Percentiles rank a stretch among this genome's conserved stretches.
phyloP scores from a whole-genome alignment of 2,113 vertebrate genomes.

The Syngnathus typhle region DNA sequence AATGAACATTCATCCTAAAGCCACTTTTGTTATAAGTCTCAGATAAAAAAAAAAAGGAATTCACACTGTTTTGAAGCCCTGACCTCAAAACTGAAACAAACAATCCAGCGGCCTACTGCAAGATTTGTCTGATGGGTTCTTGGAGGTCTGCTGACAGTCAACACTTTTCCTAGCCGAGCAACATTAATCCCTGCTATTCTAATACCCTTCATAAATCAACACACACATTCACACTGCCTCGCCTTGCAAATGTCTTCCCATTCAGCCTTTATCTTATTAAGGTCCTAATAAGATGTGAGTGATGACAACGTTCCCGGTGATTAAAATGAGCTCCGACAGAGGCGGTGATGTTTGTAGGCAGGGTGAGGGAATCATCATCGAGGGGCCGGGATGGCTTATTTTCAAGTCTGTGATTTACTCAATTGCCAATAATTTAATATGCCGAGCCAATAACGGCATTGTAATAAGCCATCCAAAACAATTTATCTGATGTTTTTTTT shows the following conservation, averaged over 20 bases:
- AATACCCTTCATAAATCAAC: conserved; percentile 40
- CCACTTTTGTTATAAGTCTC: too few species aligned
- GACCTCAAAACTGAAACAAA: too few species aligned
- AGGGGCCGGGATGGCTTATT: conserved; percentile 60
- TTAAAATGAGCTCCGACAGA: conserved; percentile 55
- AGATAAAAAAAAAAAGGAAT: too few species aligned
- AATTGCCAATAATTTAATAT: conserved; percentile 68
- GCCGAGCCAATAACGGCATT: conserved; percentile 63
- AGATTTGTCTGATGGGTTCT: too few species aligned
- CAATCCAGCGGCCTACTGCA: too few species aligned
- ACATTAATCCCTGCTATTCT: conserved; percentile 44
- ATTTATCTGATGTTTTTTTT: conserved; percentile 71
- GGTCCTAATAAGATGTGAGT: conserved; percentile 62
- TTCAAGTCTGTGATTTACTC: conserved; percentile 64
- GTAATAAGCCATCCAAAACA: conserved; percentile 76
- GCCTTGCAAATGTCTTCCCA: conserved; percentile 32
- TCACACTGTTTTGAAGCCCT: too few species aligned
- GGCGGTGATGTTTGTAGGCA: conserved; percentile 43
- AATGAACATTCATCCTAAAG: too few species aligned
- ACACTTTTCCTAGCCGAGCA: conserved; percentile 24
- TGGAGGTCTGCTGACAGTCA: conserved; percentile 15
- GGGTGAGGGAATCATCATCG: conserved; percentile 44
- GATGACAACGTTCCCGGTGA: conserved; percentile 52
- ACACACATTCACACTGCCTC: conserved; percentile 18
- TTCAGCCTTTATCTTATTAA: conserved; percentile 56